Evolutionary conservation across 2,797 vertebrate genomes (phyloP), one percentile per base, ranked within the genome.

Genomic region (Micrastur ruficollis): DNA sequence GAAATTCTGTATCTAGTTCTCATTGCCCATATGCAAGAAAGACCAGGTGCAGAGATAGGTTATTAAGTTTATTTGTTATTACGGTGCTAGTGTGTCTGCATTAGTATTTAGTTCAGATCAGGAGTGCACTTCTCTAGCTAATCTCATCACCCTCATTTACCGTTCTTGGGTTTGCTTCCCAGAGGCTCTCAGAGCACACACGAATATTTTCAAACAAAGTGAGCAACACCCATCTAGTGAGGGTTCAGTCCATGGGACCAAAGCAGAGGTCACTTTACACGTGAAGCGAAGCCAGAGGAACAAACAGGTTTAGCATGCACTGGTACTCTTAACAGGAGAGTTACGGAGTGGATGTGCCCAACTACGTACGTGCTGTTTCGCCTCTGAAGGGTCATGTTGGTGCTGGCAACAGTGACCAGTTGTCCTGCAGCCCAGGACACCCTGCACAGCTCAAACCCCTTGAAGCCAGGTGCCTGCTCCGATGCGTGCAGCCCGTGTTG

Each of bases 281-380:
- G 19, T 9, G 23, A 81, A 36, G 26, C 18, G 72, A 52, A 46
- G 62, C 11, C 56, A 79, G n/a, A 66, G 31, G 13, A 62, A 29
- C 40, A 66, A 46, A 38, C 8, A 34, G n/a, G 58, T 50, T 25
- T 25, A 38, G 22, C 27, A 9, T 32, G 29, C 27, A 36, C 47
- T 50, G 32, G 5, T 25, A 40, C 26, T n/a, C 47, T 34, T 34
- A 21, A 21, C n/a, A 47, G 25, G 20, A 40, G 8, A 6, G 20
- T 11, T 12, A 18, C 0, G 1, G 21, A 7, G 8, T 25, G 23
- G 16, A 46, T 50, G 19, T 32, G 9, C 8, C 22, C 34, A 6
- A 10, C 5, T 27, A 23, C 5, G 1, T 4, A 32, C 0, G 0
- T 12, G 34, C 16, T 55, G 4, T 4, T 61, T 62, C 59, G 10